These are phyloP conservation scores for Chironomus tepperi DNA, from an alignment of 1,140 invertebrate species.

Conservation along the genomic window DNA sequence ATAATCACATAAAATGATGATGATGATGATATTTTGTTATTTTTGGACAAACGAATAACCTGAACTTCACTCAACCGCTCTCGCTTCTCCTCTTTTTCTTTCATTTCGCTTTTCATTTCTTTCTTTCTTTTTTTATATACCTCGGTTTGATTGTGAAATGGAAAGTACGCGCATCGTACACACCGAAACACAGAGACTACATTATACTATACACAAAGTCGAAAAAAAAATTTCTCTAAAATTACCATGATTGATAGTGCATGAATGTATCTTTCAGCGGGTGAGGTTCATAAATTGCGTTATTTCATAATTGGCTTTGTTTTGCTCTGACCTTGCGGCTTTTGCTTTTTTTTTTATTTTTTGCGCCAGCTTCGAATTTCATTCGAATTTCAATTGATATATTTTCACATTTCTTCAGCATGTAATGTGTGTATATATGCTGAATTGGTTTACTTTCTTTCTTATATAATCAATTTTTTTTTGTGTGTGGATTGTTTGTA, in stretches of 20 bases:
- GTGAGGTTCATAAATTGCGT: not conserved
- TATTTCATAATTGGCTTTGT: slow-evolving; percentile 9
- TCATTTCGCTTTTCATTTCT: not conserved
- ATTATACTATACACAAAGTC: not conserved
- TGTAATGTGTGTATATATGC: not conserved
- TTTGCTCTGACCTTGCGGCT: slow-evolving; percentile 4
- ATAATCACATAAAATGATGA: slow-evolving; percentile 14
- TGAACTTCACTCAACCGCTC: too few species aligned
- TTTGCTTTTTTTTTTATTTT: slow-evolving; percentile 4
- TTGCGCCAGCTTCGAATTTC: not conserved
- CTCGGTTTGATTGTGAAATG: not conserved
- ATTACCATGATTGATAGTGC: slow-evolving; percentile 12
- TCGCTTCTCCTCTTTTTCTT: not conserved
- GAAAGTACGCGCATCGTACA: not conserved
- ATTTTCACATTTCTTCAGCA: not conserved
- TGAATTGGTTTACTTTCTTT: not conserved
- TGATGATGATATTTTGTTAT: slow-evolving; percentile 1
- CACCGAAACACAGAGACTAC: too few species aligned
- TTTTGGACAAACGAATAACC: not conserved
- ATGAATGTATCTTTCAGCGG: slow-evolving; percentile 6
- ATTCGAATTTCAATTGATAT: not conserved
- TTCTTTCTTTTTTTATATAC: not conserved
- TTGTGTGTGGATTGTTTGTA: not conserved
- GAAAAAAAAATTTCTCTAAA: not conserved
- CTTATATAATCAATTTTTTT: not conserved